Evolutionary conservation across 1,140 invertebrate genomes (phyloP).

Genomic region (Procambarus clarkii): DNA sequence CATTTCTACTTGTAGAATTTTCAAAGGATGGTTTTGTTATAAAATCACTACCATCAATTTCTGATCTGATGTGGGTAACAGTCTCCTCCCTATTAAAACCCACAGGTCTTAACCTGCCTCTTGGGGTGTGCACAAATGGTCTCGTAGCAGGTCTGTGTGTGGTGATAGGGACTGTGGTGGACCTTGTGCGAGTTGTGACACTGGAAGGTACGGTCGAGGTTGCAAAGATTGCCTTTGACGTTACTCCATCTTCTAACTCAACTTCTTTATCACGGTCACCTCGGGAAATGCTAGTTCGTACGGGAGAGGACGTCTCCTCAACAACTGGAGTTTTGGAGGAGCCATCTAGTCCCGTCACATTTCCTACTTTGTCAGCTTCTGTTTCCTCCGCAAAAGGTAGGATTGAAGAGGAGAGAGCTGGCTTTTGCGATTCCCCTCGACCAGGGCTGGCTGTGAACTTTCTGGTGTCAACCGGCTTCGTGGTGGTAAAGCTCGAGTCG

Average conservation of each 20-base stretch:
- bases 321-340: constrained; percentile 1
- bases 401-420: constrained; percentile 31
- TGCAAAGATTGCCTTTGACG: constrained; percentile 28
- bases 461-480: constrained; percentile 2
- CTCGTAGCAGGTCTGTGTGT: constrained; percentile 29
- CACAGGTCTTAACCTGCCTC: neutral
- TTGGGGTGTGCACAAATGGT: constrained; percentile 2
- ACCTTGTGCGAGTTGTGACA: constrained; percentile 59
- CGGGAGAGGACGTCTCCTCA: neutral
- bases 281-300: constrained; percentile 12
- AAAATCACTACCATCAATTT: neutral
- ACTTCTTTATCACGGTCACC: constrained; percentile 2
- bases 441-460: neutral
- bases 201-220: constrained; percentile 51
- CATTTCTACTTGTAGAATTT: neutral
- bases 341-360: constrained; percentile 5
- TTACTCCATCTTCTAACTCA: neutral
- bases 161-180: constrained; percentile 60
- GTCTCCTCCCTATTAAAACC: neutral
- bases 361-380: neutral
- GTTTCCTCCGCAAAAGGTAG: constrained; percentile 13
- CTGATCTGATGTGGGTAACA: neutral
- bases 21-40: neutral
- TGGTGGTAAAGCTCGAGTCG: constrained; percentile 28
- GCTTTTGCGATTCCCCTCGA: neutral